Base-by-base conservation (phyloP, 2,888 invertebrate species). In the Resseliella maxima region DNA sequence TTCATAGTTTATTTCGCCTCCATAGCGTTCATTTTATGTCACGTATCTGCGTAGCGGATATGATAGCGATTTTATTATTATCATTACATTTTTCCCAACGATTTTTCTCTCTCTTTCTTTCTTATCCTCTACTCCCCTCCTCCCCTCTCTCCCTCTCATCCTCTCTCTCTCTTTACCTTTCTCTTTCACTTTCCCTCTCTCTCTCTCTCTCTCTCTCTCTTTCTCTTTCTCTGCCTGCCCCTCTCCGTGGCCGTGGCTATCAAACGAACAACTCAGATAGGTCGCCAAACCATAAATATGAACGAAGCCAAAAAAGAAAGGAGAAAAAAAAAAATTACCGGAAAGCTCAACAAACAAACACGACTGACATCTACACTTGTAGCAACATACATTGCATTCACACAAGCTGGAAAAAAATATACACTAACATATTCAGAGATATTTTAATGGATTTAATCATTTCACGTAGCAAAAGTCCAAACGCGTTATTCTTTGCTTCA, bases 31-130 rank as follows among this genome's bases (percentile, higher is more conserved):
- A 38, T 38, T 38, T 38, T 38, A n/a, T 83, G 83, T 83, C 83
- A 83, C 83, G 83, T 83, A 83, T 38, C 38, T 83, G n/a, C n/a
- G 38, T 38, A 18, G n/a, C 38, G 83, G 83, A 83, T 83, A 18
- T 38, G 83, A 83, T 36, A 83, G 83, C n/a, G 38, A 83, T 83
- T 83, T 38, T 38, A 83, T 83, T 83, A 83, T 83, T 83, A 83
- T 83, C 38, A 38, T 83, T 83, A 83, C 24, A 83, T 38, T 38
- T 83, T n/a, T 83, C 38, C 27, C 83, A n/a, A 38, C 46, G 46
- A 21, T 38, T 81, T 38, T 38, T 38, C 21, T 24, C 21, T 38
- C n/a, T 83, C n/a, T 83, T 83, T 83, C n/a, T n/a, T n/a, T n/a
- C n/a, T n/a, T n/a, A n/a, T n/a, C n/a, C n/a, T n/a, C n/a, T n/a